phyloP scores from a whole-genome alignment of 2,888 invertebrate species.

The Aphidoletes aphidimyza region DNA sequence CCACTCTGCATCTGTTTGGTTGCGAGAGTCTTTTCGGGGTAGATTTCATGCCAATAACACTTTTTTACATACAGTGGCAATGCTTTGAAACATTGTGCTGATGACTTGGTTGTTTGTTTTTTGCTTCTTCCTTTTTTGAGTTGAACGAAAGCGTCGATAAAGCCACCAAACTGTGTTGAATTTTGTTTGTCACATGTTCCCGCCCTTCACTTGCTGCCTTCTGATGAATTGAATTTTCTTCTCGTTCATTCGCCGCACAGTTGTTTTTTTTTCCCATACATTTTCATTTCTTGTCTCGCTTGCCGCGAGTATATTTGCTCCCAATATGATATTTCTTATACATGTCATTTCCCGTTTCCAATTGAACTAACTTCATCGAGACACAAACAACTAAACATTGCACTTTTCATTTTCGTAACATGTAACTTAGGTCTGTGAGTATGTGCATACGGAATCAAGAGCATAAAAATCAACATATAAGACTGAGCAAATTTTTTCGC shows the following conservation, averaged over 20 bases:
- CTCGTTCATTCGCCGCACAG: not conserved
- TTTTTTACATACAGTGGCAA: not conserved
- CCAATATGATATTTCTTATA: constrained; percentile 2
- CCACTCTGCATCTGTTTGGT: no score
- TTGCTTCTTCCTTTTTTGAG: not conserved
- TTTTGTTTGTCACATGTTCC: constrained; percentile 35
- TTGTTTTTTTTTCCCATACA: no score
- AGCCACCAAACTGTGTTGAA: constrained; percentile 6
- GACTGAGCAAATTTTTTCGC: not conserved
- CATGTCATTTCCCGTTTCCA: constrained; percentile 42
- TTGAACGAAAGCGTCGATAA: not conserved
- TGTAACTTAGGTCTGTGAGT: not conserved
- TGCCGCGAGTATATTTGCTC: not conserved
- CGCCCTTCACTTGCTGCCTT: constrained; percentile 23
- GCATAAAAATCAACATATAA: constrained; percentile 1
- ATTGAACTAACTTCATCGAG: not conserved
- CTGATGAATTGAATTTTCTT: constrained; percentile 47
- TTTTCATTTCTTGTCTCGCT: not conserved
- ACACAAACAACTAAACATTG: constrained; percentile 18
- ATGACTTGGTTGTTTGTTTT: no score
- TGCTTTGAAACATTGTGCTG: constrained; percentile 48
- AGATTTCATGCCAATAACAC: constrained; percentile 28
- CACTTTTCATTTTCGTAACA: constrained; percentile 18
- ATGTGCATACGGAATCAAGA: not conserved
- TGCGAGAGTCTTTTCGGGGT: not conserved